These are phyloP conservation scores for Acronicta aceris DNA, from an alignment of 2,888 invertebrate genomes.

Conservation along the genomic window DNA sequence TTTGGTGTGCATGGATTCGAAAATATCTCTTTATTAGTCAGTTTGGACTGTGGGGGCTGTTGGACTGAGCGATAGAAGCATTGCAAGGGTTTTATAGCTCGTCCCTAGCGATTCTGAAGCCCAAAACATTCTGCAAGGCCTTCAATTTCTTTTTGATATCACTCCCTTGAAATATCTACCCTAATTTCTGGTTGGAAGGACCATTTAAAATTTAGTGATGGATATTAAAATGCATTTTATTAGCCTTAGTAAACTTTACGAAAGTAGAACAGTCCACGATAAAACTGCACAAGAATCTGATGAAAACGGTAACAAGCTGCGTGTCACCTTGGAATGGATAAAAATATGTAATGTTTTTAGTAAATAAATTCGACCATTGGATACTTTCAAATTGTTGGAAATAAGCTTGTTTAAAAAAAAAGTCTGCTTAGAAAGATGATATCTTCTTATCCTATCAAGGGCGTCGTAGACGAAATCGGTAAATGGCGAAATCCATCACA, in stretches of 20 bases:
- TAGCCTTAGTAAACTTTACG: constrained; percentile 1
- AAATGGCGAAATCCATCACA: background rate
- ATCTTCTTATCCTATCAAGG: background rate
- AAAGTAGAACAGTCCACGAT: background rate
- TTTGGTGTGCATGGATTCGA: constrained; percentile 7
- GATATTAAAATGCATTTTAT: constrained; percentile 6
- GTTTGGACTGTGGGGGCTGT: constrained; percentile 1
- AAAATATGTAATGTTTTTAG: no score
- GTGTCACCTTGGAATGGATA: no score
- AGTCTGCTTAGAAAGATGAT: background rate
- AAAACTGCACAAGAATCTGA: no score
- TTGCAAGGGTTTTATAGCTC: constrained; percentile 31
- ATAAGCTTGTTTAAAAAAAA: background rate
- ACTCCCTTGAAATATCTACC: background rate
- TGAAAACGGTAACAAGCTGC: no score
- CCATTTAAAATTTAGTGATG: background rate
- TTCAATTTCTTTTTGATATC: constrained; percentile 5
- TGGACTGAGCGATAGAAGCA: constrained; percentile 28
- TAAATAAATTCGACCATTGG: background rate
- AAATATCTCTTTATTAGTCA: constrained; percentile 27
- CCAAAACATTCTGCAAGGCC: constrained; percentile 11
- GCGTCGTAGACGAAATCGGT: background rate
- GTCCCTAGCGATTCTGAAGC: constrained; percentile 32
- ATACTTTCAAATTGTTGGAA: background rate
- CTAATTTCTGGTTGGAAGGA: background rate